A percentile compares a stretch with the other conserved stretches of the same genome.
Conservation (phyloP, 2,113 vertebrate genomes). For the Mobula birostris region DNA sequence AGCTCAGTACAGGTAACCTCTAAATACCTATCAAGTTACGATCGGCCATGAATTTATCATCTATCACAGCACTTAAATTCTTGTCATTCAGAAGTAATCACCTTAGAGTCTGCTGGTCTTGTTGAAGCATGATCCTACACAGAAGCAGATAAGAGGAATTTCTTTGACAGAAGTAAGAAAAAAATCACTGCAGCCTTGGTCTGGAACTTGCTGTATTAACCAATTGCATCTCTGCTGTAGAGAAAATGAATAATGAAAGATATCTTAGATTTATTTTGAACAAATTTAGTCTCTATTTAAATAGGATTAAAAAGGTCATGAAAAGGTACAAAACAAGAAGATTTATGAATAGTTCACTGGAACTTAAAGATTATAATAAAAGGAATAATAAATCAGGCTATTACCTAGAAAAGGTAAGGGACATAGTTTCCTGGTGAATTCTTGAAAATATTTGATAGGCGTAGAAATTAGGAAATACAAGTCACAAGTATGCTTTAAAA, state of each 20-base stretch:
- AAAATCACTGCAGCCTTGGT: neutral
- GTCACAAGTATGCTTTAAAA: too few species aligned
- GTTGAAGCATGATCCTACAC: neutral
- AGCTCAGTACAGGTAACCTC: neutral
- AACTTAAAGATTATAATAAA: too few species aligned
- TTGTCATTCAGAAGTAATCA: neutral
- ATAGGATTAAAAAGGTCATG: too few species aligned
- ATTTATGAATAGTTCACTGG: too few species aligned
- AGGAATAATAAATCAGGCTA: too few species aligned
- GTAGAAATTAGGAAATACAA: too few species aligned
- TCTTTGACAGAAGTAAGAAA: neutral
- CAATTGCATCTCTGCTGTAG: neutral
- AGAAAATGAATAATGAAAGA: neutral
- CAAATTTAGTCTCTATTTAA: too few species aligned
- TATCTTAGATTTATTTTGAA: neutral
- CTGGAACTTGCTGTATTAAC: neutral
- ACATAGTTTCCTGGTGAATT: too few species aligned
- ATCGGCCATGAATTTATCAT: neutral
- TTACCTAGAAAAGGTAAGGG: too few species aligned
- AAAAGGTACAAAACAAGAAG: too few species aligned
- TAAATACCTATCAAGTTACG: neutral
- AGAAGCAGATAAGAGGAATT: neutral
- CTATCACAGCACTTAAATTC: neutral
- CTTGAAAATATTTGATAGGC: too few species aligned
- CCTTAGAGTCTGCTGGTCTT: too few species aligned